phyloP scores from a whole-genome alignment of 2,888 invertebrate genomes.

The Automeris io region DNA sequence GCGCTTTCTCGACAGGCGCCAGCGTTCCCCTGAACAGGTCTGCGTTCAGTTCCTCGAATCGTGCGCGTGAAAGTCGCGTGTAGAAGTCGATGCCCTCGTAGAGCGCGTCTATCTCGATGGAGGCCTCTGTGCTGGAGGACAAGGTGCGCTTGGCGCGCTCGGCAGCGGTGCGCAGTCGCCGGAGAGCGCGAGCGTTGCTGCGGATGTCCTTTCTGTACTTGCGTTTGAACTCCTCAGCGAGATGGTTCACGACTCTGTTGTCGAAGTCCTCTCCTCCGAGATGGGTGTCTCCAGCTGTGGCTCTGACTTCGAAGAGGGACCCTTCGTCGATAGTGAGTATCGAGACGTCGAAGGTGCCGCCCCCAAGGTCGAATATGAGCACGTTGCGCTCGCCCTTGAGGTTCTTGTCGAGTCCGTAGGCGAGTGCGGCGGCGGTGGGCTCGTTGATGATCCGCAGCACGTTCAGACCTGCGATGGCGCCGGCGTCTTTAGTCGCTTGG shows the following conservation, averaged over 20 bases:
- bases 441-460: slow-evolving; percentile 90
- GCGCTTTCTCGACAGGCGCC: slow-evolving; percentile 86
- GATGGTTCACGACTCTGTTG: slow-evolving; percentile 80
- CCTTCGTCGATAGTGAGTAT: slow-evolving; percentile 89
- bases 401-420: slow-evolving; percentile 84
- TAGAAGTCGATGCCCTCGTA: slow-evolving; percentile 83
- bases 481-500: slow-evolving; percentile 91
- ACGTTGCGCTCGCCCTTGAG: slow-evolving; percentile 80
- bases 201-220: slow-evolving; percentile 83
- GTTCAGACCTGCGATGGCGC: slow-evolving; percentile 84
- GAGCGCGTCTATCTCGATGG: slow-evolving; percentile 85
- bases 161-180: slow-evolving; percentile 84
- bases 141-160: slow-evolving; percentile 87
- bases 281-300: slow-evolving; percentile 91
- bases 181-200: slow-evolving; percentile 80
- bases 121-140: slow-evolving; percentile 85
- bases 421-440: slow-evolving; percentile 85
- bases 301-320: slow-evolving; percentile 84
- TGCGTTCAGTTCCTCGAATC: slow-evolving; percentile 85
- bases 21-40: slow-evolving; percentile 85
- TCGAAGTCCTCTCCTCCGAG: slow-evolving; percentile 85
- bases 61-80: slow-evolving; percentile 82
- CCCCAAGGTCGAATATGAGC: slow-evolving; percentile 80
- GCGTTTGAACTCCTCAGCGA: slow-evolving; percentile 83
- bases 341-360: slow-evolving; percentile 88